Evolutionary conservation across 2,113 vertebrate species (phyloP).

Genomic region (Amia ocellicauda): DNA sequence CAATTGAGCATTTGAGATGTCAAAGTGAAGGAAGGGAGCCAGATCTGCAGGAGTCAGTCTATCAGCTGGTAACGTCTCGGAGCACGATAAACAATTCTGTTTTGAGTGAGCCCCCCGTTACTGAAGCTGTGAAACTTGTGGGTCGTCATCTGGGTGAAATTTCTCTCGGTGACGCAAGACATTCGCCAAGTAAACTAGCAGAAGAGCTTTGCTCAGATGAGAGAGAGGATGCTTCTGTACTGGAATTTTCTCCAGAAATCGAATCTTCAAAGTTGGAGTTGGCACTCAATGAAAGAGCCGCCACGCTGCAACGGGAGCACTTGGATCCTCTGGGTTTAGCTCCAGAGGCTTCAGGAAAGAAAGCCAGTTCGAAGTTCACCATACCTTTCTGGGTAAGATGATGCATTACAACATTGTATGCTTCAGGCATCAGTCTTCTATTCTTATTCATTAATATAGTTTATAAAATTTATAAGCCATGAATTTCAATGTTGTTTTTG

Average conservation of each 20-base stretch:
- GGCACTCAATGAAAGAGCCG: not conserved
- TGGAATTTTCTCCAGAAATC: not conserved
- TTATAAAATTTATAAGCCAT: not conserved
- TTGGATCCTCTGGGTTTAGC: not conserved
- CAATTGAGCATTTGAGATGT: slow-evolving; percentile 40
- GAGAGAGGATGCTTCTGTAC: not conserved
- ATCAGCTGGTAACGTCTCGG: slow-evolving; percentile 40
- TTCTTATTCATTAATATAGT: not conserved
- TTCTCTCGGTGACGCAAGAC: not conserved
- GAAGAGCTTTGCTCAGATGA: not conserved
- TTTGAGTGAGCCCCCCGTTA: slow-evolving; percentile 1
- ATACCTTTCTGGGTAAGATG: slow-evolving; percentile 1
- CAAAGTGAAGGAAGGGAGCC: slow-evolving; percentile 10
- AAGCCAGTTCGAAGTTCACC: not conserved
- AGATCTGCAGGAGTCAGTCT: slow-evolving; percentile 40
- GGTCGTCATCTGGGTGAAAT: slow-evolving; percentile 16
- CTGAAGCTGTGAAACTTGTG: slow-evolving; percentile 16
- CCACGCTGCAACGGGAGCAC: not conserved
- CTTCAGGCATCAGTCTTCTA: slow-evolving; percentile 20
- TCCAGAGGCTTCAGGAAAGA: not conserved
- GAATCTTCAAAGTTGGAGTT: not conserved
- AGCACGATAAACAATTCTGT: slow-evolving; percentile 32
- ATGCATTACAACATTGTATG: not conserved
- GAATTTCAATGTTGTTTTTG: too few species aligned
- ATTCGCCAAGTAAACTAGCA: too few species aligned